Conservation (phyloP, 92 coral and sea anemone genomes). For the Pocillopora meandrina region DNA sequence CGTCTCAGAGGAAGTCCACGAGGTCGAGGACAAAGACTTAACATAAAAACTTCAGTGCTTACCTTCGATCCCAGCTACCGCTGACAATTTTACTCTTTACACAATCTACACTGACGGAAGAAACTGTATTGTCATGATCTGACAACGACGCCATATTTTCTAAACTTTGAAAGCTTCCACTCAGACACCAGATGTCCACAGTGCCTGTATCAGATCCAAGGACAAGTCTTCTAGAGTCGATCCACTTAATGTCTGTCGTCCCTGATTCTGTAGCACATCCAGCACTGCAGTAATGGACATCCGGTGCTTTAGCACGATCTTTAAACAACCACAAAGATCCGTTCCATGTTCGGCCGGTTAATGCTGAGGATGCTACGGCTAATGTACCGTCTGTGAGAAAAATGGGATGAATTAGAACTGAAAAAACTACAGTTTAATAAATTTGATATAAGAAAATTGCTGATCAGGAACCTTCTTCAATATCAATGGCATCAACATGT, state of each 20-base stretch:
- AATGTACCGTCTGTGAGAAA: constrained; percentile 76
- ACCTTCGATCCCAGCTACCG: constrained; percentile 93
- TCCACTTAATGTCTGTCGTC: constrained; percentile 86
- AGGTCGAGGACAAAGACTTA: not conserved
- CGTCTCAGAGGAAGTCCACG: too few species aligned
- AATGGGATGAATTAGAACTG: not conserved
- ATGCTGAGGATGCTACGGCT: constrained; percentile 83
- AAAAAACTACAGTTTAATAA: not conserved
- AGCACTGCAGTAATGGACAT: constrained; percentile 81
- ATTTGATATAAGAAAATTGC: not conserved
- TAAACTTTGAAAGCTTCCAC: constrained; percentile 81
- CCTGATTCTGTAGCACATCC: constrained; percentile 87
- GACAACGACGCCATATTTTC: constrained; percentile 81
- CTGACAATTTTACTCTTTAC: constrained; percentile 78
- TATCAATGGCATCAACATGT: constrained; percentile 85
- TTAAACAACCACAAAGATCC: constrained; percentile 97
- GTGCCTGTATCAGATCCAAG: constrained; percentile 87
- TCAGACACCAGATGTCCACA: constrained; percentile 81
- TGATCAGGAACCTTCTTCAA: constrained; percentile 71
- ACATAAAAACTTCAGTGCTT: not conserved
- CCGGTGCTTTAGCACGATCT: constrained; percentile 94
- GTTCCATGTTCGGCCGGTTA: constrained; percentile 94
- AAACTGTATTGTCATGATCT: constrained; percentile 81
- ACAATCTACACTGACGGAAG: constrained; percentile 86
- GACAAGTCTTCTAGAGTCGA: constrained; percentile 84